Percentiles rank a stretch among this genome's conserved stretches.
phyloP scores from a whole-genome alignment of 2,113 vertebrate genomes.

The Podarcis raffonei region DNA sequence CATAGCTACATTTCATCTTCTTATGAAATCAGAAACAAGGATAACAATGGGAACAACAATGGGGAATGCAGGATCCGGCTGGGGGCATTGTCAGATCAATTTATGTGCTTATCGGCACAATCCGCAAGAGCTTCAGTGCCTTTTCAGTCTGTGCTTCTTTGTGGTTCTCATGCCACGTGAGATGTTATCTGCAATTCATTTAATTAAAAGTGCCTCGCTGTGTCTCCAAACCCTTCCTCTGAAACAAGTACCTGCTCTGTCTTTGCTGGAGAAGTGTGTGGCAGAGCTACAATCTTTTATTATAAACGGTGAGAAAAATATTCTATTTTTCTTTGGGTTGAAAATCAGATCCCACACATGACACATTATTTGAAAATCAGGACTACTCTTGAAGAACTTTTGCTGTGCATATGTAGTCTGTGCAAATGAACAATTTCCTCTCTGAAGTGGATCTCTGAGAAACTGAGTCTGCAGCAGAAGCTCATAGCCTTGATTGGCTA shows the following conservation, averaged over 20 bases:
- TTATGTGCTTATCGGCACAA: conserved; percentile 30
- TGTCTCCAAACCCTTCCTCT: conserved; percentile 33
- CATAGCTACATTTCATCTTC: neutral
- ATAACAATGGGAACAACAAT: neutral
- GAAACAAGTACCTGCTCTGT: neutral
- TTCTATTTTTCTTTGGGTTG: neutral
- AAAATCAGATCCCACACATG: neutral
- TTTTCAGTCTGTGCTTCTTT: conserved; percentile 19
- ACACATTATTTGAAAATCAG: neutral
- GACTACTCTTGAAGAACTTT: neutral
- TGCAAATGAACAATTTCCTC: neutral
- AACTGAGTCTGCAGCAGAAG: neutral
- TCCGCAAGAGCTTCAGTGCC: conserved; percentile 15
- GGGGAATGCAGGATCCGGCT: conserved; percentile 9
- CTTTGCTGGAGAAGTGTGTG: neutral
- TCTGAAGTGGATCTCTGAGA: neutral
- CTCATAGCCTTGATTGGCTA: neutral
- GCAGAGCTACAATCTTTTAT: neutral
- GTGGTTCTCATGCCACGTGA: conserved; percentile 40
- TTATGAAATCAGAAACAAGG: neutral
- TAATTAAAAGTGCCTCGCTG: conserved; percentile 67
- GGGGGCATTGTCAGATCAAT: neutral
- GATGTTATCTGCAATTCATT: conserved; percentile 57
- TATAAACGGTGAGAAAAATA: neutral
- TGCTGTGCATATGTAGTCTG: neutral